phyloP scores from a whole-genome alignment of 2,797 vertebrate genomes.

The Poecilia gillii region DNA sequence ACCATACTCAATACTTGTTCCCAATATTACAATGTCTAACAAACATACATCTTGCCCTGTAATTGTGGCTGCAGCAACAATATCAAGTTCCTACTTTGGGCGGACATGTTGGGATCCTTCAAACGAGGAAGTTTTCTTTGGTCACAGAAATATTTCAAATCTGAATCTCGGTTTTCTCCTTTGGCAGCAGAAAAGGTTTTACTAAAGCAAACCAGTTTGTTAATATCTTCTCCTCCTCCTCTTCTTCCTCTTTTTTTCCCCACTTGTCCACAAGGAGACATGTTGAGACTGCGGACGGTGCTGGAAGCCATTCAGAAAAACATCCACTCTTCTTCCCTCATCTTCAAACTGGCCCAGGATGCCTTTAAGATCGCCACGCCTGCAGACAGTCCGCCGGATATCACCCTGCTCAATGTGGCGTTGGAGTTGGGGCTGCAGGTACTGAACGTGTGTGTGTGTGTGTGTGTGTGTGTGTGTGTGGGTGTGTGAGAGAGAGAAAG shows the following conservation, averaged over 20 bases:
- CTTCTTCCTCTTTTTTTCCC: not conserved
- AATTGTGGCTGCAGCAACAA: not conserved
- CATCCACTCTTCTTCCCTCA: slow-evolving; percentile 97
- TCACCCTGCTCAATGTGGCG: slow-evolving; percentile 94
- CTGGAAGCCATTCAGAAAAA: slow-evolving; percentile 98
- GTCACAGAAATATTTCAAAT: not conserved
- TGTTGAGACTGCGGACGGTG: slow-evolving; percentile 92
- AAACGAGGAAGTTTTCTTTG: not conserved
- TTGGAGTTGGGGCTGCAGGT: slow-evolving; percentile 97
- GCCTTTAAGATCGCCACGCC: slow-evolving; percentile 98
- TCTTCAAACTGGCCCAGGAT: slow-evolving; percentile 98
- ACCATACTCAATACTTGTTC: not conserved
- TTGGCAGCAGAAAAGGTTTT: not conserved
- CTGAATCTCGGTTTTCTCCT: not conserved
- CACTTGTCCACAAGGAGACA: slow-evolving; percentile 84
- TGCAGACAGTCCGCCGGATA: slow-evolving; percentile 91
- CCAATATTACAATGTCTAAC: not conserved
- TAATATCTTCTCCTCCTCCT: not conserved
- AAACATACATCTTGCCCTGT: not conserved
- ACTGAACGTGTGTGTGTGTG: slow-evolving; percentile 24
- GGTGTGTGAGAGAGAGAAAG: not conserved
- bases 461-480: not conserved
- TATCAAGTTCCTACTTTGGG: not conserved
- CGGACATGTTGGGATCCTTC: not conserved
- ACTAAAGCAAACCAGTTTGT: not conserved